phyloP scores from a whole-genome alignment of 2,888 invertebrate species.

The Xestia ashworthii region DNA sequence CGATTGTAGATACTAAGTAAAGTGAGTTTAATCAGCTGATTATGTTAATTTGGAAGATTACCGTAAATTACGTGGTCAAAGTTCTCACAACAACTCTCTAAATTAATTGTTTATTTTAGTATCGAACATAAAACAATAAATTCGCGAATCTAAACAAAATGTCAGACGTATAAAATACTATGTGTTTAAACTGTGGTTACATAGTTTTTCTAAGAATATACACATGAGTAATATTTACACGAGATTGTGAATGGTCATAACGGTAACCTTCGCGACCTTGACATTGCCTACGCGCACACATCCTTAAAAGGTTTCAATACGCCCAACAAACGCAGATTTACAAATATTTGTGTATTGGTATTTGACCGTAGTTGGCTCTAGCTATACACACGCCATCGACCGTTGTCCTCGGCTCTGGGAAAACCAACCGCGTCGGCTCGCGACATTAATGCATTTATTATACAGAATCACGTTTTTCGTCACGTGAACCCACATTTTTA shows the following conservation, averaged over 20 bases:
- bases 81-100: background rate
- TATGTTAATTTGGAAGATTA: constrained; percentile 1
- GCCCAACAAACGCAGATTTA: constrained; percentile 18
- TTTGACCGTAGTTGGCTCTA: constrained; percentile 30
- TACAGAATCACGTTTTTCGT: constrained; percentile 60
- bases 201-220: constrained; percentile 27
- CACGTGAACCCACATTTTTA: constrained; percentile 45
- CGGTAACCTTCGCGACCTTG: constrained; percentile 53
- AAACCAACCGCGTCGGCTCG: constrained; percentile 62
- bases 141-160: background rate
- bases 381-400: constrained; percentile 47
- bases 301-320: constrained; percentile 23
- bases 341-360: too few relatives aligned
- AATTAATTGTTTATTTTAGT: background rate
- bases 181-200: background rate
- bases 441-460: constrained; percentile 62
- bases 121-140: background rate
- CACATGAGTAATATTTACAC: constrained; percentile 43
- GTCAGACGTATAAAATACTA: background rate
- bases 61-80: background rate
- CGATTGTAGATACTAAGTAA: background rate
- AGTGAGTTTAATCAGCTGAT: constrained; percentile 3
- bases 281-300: constrained; percentile 43
- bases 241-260: constrained; percentile 32
- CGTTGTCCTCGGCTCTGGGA: constrained; percentile 66